These are phyloP conservation scores for Danaus plexippus DNA, from an alignment of 1,140 invertebrate genomes.

Conservation along the genomic window DNA sequence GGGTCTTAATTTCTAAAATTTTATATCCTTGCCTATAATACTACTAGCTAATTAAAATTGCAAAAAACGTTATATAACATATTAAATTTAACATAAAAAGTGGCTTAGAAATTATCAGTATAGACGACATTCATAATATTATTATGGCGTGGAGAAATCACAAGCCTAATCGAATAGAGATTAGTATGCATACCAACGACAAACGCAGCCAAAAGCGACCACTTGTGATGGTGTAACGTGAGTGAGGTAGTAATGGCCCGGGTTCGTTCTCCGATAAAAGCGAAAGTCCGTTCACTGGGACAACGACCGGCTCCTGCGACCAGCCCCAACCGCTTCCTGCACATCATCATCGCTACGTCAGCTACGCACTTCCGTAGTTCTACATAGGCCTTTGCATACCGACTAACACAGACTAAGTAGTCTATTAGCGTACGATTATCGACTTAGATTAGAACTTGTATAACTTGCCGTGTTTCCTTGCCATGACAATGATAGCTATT, in stretches of 20 bases:
- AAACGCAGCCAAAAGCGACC: constrained; percentile 58
- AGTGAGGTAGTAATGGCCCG: constrained; percentile 63
- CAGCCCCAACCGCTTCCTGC: constrained; percentile 46
- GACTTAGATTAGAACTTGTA: too few relatives aligned
- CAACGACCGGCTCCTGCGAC: constrained; percentile 64
- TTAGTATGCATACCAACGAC: constrained; percentile 62
- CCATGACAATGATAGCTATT: too few relatives aligned
- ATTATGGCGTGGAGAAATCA: constrained; percentile 51
- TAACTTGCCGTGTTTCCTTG: too few relatives aligned
- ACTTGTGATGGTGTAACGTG: constrained; percentile 64
- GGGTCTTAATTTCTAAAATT: constrained; percentile 6
- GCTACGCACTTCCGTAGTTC: not conserved
- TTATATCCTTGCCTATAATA: not conserved
- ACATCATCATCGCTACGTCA: constrained; percentile 40
- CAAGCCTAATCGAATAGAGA: constrained; percentile 48
- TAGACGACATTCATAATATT: too few relatives aligned
- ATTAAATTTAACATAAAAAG: not conserved
- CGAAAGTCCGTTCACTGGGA: constrained; percentile 70
- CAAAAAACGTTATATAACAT: constrained; percentile 2
- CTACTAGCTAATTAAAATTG: too few relatives aligned
- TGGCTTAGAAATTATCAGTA: too few relatives aligned
- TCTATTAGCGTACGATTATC: too few relatives aligned
- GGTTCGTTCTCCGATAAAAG: constrained; percentile 70
- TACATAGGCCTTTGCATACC: too few relatives aligned
- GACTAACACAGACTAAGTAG: too few relatives aligned